Evolutionary conservation across 1,140 invertebrate species (phyloP), one percentile per base, ranked within the genome.

Genomic region (Adoxophyes honmai): DNA sequence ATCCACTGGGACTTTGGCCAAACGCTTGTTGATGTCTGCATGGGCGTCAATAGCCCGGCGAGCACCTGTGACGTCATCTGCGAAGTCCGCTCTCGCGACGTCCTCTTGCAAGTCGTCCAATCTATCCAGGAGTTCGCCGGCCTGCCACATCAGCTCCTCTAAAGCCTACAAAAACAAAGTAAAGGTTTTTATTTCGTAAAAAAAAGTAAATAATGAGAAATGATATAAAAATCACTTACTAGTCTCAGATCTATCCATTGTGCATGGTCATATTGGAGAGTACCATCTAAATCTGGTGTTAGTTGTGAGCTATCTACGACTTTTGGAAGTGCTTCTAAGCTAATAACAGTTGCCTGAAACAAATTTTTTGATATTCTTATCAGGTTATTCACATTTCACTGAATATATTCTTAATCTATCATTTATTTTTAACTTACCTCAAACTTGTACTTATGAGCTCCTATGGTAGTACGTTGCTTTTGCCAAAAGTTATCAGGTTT

Each of bases 401-500:
- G n/a, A n/a, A n/a, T n/a, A n/a, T n/a, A n/a, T n/a, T n/a, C n/a
- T n/a, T n/a, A n/a, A n/a, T n/a, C n/a, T 53, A n/a, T 18, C 15
- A 28, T 18, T 8, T 14, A 16, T 15, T 39, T 52, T 57, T 10
- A 18, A 68, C 86, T 92, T 90, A 98, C 97, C 92, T 99, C 98
- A 92, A 99, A 99, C 90, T 98, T 98, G 91, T 99, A 99, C 91
- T 99, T 99, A 82, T 98, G 96, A 90, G 96, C 97, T 70, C 96
- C 97, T 75, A 99, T 92, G 54, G 96, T 98, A 68, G 98, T 98
- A 75, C 98, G 94, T 90, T 99, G 98, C 90, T 99, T 99, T 89
- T 99, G 98, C 98, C 98, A 99, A 91, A 99, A 99, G 84, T 98
- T 99, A 77, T 99, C 98, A 66, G 98, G 97, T 89, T 99, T 99